Evolutionary conservation across 2,797 vertebrate species (phyloP).

Genomic region (Lepilemur septentrionalis): DNA sequence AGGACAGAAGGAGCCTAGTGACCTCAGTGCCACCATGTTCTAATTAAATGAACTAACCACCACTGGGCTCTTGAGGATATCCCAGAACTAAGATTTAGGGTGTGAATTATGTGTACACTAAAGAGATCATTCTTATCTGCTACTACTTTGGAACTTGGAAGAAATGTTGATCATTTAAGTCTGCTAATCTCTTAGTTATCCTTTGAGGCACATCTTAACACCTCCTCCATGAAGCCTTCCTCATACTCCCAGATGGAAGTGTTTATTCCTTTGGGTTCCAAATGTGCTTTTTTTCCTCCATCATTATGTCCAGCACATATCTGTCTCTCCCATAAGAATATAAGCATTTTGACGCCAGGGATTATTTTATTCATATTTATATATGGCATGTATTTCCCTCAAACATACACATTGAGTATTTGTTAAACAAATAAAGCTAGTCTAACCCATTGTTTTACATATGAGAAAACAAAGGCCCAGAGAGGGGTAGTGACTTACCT

Average conservation of each 20-base stretch:
- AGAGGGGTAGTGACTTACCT: not conserved
- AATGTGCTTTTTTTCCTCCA: not conserved
- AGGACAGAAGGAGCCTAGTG: not conserved
- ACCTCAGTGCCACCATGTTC: not conserved
- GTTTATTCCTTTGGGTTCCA: not conserved
- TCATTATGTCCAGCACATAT: not conserved
- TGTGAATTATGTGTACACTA: not conserved
- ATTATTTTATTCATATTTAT: not conserved
- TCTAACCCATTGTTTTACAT: constrained; percentile 23
- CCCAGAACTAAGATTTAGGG: not conserved
- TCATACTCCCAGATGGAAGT: not conserved
- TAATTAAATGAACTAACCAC: not conserved
- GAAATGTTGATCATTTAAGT: not conserved
- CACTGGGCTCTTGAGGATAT: not conserved
- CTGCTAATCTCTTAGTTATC: not conserved
- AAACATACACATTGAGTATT: not conserved
- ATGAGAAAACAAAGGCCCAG: constrained; percentile 1
- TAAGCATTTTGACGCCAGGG: not conserved
- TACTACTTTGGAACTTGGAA: not conserved
- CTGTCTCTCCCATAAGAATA: not conserved
- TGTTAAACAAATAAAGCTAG: constrained; percentile 28
- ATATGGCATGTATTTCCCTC: not conserved
- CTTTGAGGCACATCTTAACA: not conserved
- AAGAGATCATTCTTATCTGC: not conserved
- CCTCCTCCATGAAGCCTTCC: not conserved